phyloP scores from a whole-genome alignment of 2,888 invertebrate species.

The Spisula solida region DNA sequence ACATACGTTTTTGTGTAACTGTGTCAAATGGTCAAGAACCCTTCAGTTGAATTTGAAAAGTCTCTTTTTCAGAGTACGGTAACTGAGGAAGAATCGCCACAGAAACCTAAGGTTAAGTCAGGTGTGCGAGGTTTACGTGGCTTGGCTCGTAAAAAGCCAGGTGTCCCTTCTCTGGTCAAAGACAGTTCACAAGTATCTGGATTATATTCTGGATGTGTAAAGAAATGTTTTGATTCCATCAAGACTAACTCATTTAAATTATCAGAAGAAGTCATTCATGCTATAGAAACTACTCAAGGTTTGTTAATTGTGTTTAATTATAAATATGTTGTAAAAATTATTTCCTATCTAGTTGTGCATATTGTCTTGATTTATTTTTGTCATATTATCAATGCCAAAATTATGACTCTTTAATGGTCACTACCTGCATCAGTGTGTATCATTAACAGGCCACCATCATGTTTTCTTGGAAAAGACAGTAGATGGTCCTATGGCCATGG shows the following conservation, averaged over 20 bases:
- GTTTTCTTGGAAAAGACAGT: too few species aligned
- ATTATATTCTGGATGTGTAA: conserved; percentile 53
- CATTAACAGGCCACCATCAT: too few species aligned
- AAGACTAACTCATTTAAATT: conserved; percentile 23
- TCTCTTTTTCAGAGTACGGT: conserved; percentile 27
- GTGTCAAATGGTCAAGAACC: too few species aligned
- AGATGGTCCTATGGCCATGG: too few species aligned
- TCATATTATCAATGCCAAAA: too few species aligned
- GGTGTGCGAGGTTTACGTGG: conserved; percentile 51
- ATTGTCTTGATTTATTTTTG: too few species aligned
- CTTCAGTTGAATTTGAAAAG: background rate
- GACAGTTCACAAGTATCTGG: conserved; percentile 34
- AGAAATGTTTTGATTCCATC: conserved; percentile 51
- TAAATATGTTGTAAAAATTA: background rate
- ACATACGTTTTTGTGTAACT: too few species aligned
- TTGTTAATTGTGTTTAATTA: background rate
- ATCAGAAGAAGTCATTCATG: background rate
- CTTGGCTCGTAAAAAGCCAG: conserved; percentile 30
- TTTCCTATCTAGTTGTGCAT: too few species aligned
- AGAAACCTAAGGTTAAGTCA: conserved; percentile 20
- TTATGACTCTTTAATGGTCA: too few species aligned
- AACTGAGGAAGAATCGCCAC: background rate
- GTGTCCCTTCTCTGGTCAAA: background rate
- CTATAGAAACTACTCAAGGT: background rate
- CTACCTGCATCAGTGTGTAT: too few species aligned